Evolutionary conservation across 2,113 vertebrate genomes (phyloP).

Genomic region (Aleadryas rufinucha): DNA sequence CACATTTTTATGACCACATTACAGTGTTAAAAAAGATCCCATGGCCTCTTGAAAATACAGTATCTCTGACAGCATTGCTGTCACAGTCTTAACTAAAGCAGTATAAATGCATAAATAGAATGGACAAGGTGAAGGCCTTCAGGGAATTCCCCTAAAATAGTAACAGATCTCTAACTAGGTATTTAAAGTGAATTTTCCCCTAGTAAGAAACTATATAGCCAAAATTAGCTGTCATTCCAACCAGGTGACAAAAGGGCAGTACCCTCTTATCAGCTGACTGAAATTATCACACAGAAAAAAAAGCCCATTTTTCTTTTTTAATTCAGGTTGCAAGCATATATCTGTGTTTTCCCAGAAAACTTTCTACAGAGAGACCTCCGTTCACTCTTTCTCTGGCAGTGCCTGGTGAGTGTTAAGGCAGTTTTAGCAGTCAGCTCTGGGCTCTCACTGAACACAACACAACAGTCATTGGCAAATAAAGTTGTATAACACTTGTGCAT

Average conservation of each 20-base stretch:
- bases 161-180: not conserved
- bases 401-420: not conserved
- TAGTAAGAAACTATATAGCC: not conserved
- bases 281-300: not conserved
- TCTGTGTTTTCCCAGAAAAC: not conserved
- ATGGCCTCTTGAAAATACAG: slow-evolving; percentile 3
- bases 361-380: not conserved
- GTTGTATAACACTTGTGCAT: not conserved
- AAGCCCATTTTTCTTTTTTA: not conserved
- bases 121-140: not conserved
- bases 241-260: not conserved
- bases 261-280: not conserved
- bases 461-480: not conserved
- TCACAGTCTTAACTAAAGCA: slow-evolving; percentile 46
- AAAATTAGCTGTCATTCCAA: not conserved
- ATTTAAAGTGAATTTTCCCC: not conserved
- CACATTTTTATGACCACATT: slow-evolving; percentile 39
- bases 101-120: slow-evolving; percentile 53
- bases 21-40: slow-evolving; percentile 25
- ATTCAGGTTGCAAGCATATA: not conserved
- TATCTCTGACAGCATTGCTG: slow-evolving; percentile 1
- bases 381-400: not conserved
- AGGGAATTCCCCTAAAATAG: slow-evolving; percentile 8
- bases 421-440: fast-evolving
- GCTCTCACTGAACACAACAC: not conserved